Evolutionary conservation across 2,888 invertebrate species (phyloP).

Genomic region (Machimus rusticus): DNA sequence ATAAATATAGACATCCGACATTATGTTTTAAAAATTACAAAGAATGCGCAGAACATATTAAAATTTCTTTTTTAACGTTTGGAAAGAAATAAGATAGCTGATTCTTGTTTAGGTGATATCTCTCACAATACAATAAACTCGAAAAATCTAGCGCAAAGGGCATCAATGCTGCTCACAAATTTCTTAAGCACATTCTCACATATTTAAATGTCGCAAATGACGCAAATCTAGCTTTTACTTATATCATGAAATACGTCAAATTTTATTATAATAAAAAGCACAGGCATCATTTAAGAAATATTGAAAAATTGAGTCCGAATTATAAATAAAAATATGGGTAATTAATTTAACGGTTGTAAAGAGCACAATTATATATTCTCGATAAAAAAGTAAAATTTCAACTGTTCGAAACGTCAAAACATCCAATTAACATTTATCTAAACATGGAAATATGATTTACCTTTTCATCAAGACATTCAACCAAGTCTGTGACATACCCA

Average conservation of each 20-base stretch:
- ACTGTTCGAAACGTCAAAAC: slow-evolving; percentile 24
- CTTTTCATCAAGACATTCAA: slow-evolving; percentile 98
- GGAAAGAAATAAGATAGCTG: no score
- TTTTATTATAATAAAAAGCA: not conserved
- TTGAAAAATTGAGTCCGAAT: not conserved
- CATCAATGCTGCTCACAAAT: no score
- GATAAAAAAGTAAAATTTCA: slow-evolving; percentile 35
- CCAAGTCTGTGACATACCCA: slow-evolving; percentile 93
- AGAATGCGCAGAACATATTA: no score
- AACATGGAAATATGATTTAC: slow-evolving; percentile 62
- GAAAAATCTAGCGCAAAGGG: no score
- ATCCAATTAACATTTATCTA: slow-evolving; percentile 38
- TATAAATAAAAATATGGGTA: not conserved
- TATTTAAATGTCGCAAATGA: no score
- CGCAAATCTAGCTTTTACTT: not conserved
- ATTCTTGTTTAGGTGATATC: no score
- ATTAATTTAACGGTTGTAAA: slow-evolving; percentile 54
- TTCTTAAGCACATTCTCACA: no score
- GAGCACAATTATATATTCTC: slow-evolving; percentile 54
- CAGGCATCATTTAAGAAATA: not conserved
- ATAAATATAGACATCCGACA: no score
- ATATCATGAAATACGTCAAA: not conserved
- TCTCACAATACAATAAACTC: no score
- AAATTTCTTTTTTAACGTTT: no score
- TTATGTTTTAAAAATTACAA: no score